phyloP scores from a whole-genome alignment of 2,113 vertebrate species.

The Dipodomys spectabilis region DNA sequence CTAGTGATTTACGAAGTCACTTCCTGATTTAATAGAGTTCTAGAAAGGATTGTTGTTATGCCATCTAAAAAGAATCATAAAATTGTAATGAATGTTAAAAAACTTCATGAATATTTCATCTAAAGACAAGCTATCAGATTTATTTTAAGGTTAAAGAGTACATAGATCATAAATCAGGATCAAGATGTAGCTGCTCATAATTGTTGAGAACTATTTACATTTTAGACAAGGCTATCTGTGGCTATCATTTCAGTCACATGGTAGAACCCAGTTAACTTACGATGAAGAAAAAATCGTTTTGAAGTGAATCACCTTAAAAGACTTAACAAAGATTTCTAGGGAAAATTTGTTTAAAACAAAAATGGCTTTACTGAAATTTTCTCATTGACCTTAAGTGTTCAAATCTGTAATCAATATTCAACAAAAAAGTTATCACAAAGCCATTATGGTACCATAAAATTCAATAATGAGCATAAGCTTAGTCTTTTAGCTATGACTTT shows the following conservation, averaged over 20 bases:
- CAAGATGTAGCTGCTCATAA: constrained; percentile 4
- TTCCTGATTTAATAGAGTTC: constrained; percentile 85
- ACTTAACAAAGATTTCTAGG: constrained; percentile 5
- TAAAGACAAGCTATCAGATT: constrained; percentile 81
- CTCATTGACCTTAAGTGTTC: constrained; percentile 50
- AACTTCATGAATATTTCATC: constrained; percentile 88
- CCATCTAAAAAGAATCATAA: constrained; percentile 88
- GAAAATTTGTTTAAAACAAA: not conserved
- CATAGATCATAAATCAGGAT: constrained; percentile 78
- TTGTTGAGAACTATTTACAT: constrained; percentile 60
- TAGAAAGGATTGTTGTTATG: constrained; percentile 85
- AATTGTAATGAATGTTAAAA: constrained; percentile 87
- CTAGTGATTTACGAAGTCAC: constrained; percentile 86
- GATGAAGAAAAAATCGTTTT: not conserved
- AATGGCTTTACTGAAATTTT: constrained; percentile 43
- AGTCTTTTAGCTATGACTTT: constrained; percentile 43
- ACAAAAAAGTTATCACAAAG: constrained; percentile 40
- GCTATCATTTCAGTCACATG: not conserved
- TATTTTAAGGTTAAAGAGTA: constrained; percentile 82
- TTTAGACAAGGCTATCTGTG: constrained; percentile 33
- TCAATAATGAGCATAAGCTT: not conserved
- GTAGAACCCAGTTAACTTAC: constrained; percentile 19
- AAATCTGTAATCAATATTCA: constrained; percentile 55
- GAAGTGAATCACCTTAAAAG: constrained; percentile 29
- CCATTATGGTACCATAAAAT: constrained; percentile 52